phyloP scores from a whole-genome alignment of 2,113 vertebrate species.

The Dipodomys merriami region DNA sequence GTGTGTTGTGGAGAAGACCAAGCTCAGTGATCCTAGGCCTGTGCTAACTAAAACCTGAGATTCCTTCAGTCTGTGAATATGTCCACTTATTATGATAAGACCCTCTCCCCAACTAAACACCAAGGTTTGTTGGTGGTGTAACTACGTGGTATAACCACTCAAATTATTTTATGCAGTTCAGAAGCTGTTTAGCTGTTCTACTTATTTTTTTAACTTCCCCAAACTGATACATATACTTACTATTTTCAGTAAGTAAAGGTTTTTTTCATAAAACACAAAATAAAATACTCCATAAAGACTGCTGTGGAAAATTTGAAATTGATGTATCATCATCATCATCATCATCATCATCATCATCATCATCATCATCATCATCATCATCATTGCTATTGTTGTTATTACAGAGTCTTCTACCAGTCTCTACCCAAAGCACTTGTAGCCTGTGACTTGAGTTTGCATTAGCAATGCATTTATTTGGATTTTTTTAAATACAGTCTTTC shows the following conservation, averaged over 20 bases:
- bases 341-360: neutral
- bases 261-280: neutral
- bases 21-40: neutral
- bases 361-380: neutral
- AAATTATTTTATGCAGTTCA: neutral
- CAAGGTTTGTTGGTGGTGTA: accelerated
- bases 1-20: accelerated
- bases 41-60: neutral
- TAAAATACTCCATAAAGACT: neutral
- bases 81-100: accelerated
- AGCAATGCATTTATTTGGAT: neutral
- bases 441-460: neutral
- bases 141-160: accelerated
- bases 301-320: neutral
- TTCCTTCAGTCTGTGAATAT: accelerated
- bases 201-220: neutral
- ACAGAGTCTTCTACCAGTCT: neutral
- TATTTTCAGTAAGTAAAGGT: conserved; percentile 13
- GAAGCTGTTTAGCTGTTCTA: neutral
- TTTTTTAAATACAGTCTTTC: neutral
- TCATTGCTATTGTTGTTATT: neutral
- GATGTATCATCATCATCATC: neutral
- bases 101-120: neutral
- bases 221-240: neutral
- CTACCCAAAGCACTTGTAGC: neutral